Base-by-base conservation (phyloP, 2,797 vertebrate species). In the Cossypha dichroa region DNA sequence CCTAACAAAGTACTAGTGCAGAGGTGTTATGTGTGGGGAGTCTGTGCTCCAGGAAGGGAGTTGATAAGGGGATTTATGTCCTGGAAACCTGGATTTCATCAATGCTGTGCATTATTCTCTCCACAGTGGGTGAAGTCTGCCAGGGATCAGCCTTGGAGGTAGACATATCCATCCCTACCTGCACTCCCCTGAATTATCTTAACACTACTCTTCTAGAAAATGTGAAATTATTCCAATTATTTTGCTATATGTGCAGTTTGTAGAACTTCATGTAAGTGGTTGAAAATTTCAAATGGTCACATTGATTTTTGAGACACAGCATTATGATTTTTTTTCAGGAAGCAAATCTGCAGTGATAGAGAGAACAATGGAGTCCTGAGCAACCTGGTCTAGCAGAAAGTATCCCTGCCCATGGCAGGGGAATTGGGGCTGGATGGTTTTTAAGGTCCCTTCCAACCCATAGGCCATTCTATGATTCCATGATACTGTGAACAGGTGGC, bases 41-140 rank as follows among this genome's bases (percentile, higher is more conserved):
- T 75, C 41, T 46, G 7, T 6, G 1, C 16, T 60, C 10, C 54
- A 64, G n/a, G 36, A 48, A 80, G 19, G 33, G 36, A 29, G 14
- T 11, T 73, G 46, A 5, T 36, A 60, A 45, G 21, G 23, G 3
- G 8, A 58, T 73, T 86, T 72, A 40, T 52, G 46, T 74, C 15
- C 34, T 41, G 28, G 28, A 74, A 67, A 29, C 31, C 20, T 33
- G 43, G 7, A 11, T 67, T 88, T 75, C 46, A 13, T 38, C 25
- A 29, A 3, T 66, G 28, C 31, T 67, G 77, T 80, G n/a, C 48
- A 9, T 59, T 52, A 13, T 31, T 86, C n/a, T 7, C 16, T 60
- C 51, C 6, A 9, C 13, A 45, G 15, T 0, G 0, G 43, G 10
- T 43, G 13, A 89, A 55, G 11, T 28, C 19, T 1, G 2, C 9